Conservation (phyloP, 2,797 vertebrate genomes). For the Lophotriccus pileatus region DNA sequence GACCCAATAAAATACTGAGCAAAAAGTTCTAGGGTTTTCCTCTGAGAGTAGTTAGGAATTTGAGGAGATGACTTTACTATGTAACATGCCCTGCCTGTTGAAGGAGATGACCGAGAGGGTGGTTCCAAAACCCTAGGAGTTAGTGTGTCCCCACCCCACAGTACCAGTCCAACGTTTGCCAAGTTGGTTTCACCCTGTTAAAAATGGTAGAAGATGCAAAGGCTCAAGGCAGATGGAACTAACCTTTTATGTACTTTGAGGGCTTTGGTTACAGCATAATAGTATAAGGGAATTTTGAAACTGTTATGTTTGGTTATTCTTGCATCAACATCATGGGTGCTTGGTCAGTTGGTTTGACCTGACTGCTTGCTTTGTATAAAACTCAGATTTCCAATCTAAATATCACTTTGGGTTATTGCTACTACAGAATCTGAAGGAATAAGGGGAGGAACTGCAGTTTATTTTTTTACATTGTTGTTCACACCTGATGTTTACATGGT, state of each 20-base stretch:
- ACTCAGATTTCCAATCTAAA: not conserved
- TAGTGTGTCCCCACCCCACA: not conserved
- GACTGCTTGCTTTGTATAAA: not conserved
- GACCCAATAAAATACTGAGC: not conserved
- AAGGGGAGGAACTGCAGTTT: not conserved
- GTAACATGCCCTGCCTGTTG: not conserved
- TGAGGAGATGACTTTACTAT: not conserved
- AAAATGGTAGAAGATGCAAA: not conserved
- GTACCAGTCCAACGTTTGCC: not conserved
- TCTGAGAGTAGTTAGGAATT: not conserved
- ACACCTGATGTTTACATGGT: not conserved
- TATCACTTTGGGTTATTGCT: not conserved
- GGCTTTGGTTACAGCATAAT: not conserved
- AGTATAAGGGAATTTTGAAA: not conserved
- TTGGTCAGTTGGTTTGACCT: not conserved
- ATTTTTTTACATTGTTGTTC: not conserved
- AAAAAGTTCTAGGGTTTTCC: not conserved
- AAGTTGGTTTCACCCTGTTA: not conserved
- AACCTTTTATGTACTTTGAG: not conserved
- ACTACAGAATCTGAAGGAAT: not conserved
- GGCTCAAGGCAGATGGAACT: not conserved
- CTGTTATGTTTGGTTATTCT: not conserved
- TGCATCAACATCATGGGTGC: not conserved
- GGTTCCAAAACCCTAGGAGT: not conserved
- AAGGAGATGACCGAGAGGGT: not conserved